A percentile compares a stretch with the other conserved stretches of the same genome.
phyloP scores from a whole-genome alignment of 2,797 vertebrate genomes.

The Scolopax rusticola region DNA sequence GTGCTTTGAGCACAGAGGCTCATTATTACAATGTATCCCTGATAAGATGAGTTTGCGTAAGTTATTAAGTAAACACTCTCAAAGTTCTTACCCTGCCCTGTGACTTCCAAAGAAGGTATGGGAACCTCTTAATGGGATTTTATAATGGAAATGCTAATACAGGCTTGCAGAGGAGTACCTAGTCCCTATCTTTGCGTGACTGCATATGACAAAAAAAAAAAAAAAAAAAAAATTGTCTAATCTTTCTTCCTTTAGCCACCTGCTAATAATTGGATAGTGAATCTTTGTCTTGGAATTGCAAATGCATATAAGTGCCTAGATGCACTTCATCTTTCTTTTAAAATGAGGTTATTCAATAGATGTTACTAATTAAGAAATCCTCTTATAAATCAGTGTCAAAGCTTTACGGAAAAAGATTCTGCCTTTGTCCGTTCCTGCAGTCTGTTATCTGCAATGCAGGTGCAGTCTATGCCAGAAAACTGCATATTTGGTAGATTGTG shows the following conservation, averaged over 20 bases:
- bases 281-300: not conserved
- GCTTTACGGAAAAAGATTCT: not conserved
- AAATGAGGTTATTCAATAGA: not conserved
- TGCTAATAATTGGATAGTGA: not conserved
- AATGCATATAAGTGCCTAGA: not conserved
- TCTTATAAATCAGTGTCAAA: not conserved
- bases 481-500: not conserved
- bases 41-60: not conserved
- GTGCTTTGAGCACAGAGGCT: not conserved
- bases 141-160: conserved; percentile 20
- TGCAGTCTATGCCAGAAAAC: not conserved
- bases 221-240: not conserved
- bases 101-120: not conserved
- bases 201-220: not conserved
- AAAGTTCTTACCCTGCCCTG: not conserved
- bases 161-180: not conserved
- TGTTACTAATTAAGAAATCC: not conserved
- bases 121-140: not conserved
- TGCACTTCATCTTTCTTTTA: not conserved
- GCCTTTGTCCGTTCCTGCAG: not conserved
- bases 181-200: not conserved
- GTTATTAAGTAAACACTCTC: not conserved
- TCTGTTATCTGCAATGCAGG: conserved; percentile 32
- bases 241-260: conserved; percentile 4
- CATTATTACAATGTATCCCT: not conserved